Conservation (phyloP, 2,113 vertebrate species). For the Nettapus auritus region DNA sequence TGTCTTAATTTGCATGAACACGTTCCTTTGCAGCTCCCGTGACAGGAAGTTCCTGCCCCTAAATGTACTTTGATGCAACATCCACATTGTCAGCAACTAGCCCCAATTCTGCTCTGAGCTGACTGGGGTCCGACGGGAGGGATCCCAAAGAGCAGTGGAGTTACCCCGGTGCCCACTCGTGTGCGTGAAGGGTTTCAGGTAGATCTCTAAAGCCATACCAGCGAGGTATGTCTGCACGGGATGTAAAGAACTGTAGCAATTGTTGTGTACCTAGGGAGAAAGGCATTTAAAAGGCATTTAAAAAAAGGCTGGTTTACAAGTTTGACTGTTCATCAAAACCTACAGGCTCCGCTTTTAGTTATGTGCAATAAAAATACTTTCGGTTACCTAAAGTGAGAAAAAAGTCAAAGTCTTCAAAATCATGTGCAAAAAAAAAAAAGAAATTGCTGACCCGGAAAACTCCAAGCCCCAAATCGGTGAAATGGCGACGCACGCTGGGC, state of each 20-base stretch:
- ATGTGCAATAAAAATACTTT: background rate
- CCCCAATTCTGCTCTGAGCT: background rate
- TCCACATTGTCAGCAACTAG: background rate
- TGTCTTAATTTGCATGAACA: conserved; percentile 54
- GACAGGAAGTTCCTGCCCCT: conserved; percentile 66
- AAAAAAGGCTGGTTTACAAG: fast-evolving
- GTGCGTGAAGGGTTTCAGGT: background rate
- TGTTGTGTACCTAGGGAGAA: background rate
- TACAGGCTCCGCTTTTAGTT: background rate
- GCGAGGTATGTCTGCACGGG: background rate
- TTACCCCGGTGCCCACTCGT: background rate
- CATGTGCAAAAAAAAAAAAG: background rate
- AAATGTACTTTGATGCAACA: background rate
- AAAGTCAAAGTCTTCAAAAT: background rate
- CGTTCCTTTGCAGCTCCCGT: background rate
- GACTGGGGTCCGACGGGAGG: fast-evolving
- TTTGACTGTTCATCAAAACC: background rate
- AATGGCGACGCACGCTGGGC: background rate
- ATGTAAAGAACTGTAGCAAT: background rate
- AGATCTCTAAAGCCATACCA: background rate
- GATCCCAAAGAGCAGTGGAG: background rate
- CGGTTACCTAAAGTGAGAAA: background rate
- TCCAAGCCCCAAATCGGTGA: background rate
- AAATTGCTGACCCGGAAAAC: background rate
- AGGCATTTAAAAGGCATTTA: background rate